phyloP scores from a whole-genome alignment of 1,140 invertebrate genomes.

The Parasteatoda tepidariorum region DNA sequence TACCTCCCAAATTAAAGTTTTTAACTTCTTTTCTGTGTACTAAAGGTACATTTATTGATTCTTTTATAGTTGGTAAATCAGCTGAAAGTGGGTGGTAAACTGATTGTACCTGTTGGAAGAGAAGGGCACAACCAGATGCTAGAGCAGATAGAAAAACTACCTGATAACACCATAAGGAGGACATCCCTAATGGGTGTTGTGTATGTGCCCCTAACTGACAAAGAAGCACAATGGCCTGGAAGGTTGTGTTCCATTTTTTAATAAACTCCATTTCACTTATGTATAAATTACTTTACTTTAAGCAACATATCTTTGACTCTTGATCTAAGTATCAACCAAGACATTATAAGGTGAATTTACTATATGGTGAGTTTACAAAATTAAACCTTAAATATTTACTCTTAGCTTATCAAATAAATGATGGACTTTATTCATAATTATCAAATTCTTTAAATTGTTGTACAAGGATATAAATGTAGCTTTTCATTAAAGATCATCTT shows the following conservation, averaged over 20 bases:
- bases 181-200: constrained; percentile 93
- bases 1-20: neutral
- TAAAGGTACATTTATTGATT: constrained; percentile 14
- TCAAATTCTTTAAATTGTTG: no score
- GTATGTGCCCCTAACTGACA: constrained; percentile 96
- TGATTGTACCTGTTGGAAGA: constrained; percentile 92
- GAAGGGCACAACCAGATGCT: constrained; percentile 84
- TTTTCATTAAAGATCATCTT: no score
- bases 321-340: no score
- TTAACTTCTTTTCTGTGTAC: no score
- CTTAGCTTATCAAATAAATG: no score
- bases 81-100: constrained; percentile 83
- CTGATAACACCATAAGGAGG: constrained; percentile 81
- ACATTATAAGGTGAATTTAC: no score
- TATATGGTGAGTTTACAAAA: no score
- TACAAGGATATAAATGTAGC: no score
- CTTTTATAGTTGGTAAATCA: constrained; percentile 76
- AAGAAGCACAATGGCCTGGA: constrained; percentile 77
- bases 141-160: constrained; percentile 87
- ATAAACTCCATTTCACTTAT: neutral
- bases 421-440: no score
- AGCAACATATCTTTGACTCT: no score
- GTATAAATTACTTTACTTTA: no score
- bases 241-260: constrained; percentile 63
- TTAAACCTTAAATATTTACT: no score